phyloP scores from a whole-genome alignment of 2,888 invertebrate species.

The Pristionchus fissidentatus region DNA sequence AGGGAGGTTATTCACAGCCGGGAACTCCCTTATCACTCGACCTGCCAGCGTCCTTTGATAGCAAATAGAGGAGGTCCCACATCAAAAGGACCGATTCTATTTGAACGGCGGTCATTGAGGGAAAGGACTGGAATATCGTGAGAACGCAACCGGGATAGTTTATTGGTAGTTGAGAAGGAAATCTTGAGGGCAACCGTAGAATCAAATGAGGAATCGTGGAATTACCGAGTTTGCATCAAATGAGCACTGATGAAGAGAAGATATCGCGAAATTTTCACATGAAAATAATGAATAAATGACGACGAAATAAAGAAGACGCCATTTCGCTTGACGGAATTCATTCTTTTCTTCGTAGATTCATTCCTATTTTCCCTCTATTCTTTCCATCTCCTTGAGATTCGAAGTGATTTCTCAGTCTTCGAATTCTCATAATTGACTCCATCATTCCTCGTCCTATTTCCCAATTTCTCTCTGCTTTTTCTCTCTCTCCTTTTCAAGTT shows the following conservation, averaged over 20 bases:
- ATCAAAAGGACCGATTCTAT: too few species aligned
- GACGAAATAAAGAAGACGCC: not conserved
- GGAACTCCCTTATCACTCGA: not conserved
- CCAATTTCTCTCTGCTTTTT: too few species aligned
- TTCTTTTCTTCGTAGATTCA: not conserved
- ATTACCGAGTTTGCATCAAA: too few species aligned
- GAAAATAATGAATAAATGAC: conserved; percentile 3
- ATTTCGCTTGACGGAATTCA: not conserved
- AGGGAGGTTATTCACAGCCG: not conserved
- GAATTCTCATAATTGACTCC: conserved; percentile 1
- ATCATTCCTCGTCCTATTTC: conserved; percentile 11
- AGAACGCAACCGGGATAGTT: too few species aligned
- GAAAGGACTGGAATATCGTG: not conserved
- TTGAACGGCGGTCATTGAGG: too few species aligned
- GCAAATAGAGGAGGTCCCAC: too few species aligned
- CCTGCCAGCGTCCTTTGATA: too few species aligned
- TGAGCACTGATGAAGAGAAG: too few species aligned
- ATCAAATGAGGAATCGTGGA: too few species aligned
- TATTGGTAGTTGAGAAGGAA: not conserved
- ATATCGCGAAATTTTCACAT: not conserved
- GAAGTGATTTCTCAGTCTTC: conserved; percentile 13
- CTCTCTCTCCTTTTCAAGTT: not conserved
- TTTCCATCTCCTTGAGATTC: not conserved
- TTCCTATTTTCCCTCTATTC: not conserved
- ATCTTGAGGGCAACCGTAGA: too few species aligned